Conservation (phyloP, 1,140 invertebrate genomes). For the Hycleus cichorii region DNA sequence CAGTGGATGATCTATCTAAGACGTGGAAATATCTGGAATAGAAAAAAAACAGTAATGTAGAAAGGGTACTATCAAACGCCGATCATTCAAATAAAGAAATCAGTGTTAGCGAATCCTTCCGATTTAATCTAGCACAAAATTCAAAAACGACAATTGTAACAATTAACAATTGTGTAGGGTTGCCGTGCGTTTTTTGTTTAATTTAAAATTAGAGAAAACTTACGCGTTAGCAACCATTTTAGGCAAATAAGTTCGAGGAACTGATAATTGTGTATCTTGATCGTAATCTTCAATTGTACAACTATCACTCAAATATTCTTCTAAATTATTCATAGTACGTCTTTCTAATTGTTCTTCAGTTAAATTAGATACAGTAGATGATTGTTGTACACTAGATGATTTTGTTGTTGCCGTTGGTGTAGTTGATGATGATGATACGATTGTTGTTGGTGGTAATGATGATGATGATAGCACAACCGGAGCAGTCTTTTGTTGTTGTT, state of each 20-base stretch:
- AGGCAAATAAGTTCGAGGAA: conserved; percentile 20
- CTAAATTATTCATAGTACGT: conserved; percentile 29
- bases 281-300: conserved; percentile 26
- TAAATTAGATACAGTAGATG: conserved; percentile 14
- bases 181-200: background rate
- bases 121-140: conserved; percentile 24
- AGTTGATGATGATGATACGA: background rate
- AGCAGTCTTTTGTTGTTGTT: conserved; percentile 1
- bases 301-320: conserved; percentile 34
- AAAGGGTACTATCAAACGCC: conserved; percentile 28
- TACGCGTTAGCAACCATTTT: conserved; percentile 30
- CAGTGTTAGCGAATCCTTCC: conserved; percentile 29
- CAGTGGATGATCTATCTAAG: conserved; percentile 39
- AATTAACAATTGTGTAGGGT: background rate
- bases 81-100: conserved; percentile 17
- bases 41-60: conserved; percentile 17
- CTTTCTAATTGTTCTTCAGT: conserved; percentile 33
- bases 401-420: background rate
- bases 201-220: conserved; percentile 1
- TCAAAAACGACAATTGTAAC: background rate
- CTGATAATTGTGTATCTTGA: conserved; percentile 24
- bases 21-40: conserved; percentile 29
- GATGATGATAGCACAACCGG: background rate
- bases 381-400: background rate
- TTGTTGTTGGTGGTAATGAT: background rate